Percentiles rank a stretch among this genome's conserved stretches.
phyloP scores from a whole-genome alignment of 2,113 vertebrate genomes.

The Hippolais icterina region DNA sequence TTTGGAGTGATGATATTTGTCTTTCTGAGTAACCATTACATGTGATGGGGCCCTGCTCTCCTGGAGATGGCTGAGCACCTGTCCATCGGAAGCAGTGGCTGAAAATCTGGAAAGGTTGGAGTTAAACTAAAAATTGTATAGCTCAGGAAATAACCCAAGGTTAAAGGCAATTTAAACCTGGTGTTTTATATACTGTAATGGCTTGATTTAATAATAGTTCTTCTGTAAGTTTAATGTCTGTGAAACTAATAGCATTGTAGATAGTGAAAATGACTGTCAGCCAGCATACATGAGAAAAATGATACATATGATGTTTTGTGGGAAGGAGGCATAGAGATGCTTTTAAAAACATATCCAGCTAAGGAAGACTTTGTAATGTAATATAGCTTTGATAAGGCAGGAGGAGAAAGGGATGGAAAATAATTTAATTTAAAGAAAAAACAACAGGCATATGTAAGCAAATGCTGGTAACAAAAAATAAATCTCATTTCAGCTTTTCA shows the following conservation, averaged over 20 bases:
- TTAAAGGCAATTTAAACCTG: background rate
- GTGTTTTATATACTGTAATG: background rate
- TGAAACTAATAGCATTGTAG: background rate
- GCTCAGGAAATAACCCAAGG: background rate
- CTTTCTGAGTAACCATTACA: background rate
- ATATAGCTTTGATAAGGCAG: background rate
- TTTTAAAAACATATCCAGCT: background rate
- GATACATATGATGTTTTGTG: background rate
- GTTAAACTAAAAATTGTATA: background rate
- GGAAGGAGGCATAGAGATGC: background rate
- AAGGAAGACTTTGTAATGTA: slow-evolving; percentile 1
- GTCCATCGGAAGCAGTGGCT: background rate
- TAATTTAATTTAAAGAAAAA: slow-evolving; percentile 36
- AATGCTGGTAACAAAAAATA: slow-evolving; percentile 7
- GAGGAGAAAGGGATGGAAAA: background rate
- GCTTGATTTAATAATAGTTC: background rate
- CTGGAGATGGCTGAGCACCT: background rate
- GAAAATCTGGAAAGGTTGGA: background rate
- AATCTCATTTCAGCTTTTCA: slow-evolving; percentile 35
- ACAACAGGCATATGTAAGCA: background rate
- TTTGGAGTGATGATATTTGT: background rate
- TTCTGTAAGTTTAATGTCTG: background rate
- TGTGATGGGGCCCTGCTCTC: too few relatives aligned
- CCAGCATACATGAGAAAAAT: background rate
- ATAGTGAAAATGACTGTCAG: background rate